phyloP scores from a whole-genome alignment of 2,113 vertebrate species.

The Hypocryptadius cinnamomeus region DNA sequence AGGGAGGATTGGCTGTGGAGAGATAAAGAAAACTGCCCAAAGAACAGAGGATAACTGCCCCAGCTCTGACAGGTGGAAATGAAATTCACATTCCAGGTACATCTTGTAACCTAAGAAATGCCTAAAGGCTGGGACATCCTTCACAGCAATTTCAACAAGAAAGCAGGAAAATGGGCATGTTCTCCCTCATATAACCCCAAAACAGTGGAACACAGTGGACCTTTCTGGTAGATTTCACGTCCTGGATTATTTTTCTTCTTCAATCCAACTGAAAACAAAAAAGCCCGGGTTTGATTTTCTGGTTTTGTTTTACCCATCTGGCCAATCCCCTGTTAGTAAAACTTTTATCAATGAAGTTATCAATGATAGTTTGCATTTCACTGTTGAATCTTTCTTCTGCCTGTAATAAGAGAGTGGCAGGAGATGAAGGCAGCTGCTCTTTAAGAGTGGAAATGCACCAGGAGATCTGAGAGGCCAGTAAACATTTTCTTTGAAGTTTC shows the following conservation, averaged over 20 bases:
- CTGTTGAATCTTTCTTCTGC: neutral
- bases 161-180: rapidly evolving
- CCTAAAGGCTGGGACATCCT: neutral
- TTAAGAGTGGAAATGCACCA: neutral
- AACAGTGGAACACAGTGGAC: rapidly evolving
- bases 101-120: neutral
- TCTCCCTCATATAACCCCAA: neutral
- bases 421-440: neutral
- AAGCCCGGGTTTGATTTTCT: neutral
- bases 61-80: too few relatives aligned
- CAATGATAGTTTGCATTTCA: neutral
- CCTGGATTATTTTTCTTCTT: neutral
- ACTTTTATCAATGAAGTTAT: neutral
- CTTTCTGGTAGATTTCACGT: neutral
- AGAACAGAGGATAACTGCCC: too few relatives aligned
- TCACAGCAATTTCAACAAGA: neutral
- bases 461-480: neutral
- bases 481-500: neutral
- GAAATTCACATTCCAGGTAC: rapidly evolving
- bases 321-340: neutral
- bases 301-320: neutral
- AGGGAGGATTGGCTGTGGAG: too few relatives aligned
- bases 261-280: neutral
- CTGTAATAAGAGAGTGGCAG: neutral
- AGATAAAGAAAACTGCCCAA: too few relatives aligned